phyloP scores from a whole-genome alignment of 2,888 invertebrate species.

The Chrysotoxum bicinctum region DNA sequence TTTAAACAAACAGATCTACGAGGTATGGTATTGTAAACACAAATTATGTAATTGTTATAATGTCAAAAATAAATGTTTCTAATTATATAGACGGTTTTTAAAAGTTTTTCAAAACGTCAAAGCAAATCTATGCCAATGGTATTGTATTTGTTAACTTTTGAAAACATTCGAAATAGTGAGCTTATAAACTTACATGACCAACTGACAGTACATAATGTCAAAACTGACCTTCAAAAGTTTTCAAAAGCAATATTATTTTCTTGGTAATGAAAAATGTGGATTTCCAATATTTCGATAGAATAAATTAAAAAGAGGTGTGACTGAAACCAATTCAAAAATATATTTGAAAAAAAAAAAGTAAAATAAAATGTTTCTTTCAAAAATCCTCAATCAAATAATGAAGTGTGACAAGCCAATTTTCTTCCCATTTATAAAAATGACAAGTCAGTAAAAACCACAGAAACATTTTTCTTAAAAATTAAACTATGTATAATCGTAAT shows the following conservation, averaged over 20 bases:
- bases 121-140: background rate
- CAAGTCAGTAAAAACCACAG: background rate
- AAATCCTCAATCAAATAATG: background rate
- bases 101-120: background rate
- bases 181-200: background rate
- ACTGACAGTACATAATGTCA: background rate
- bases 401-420: conserved; percentile 24
- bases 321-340: background rate
- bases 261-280: background rate
- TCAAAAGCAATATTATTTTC: background rate
- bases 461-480: background rate
- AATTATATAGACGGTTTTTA: too few species aligned
- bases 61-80: too few species aligned
- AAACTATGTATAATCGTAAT: background rate
- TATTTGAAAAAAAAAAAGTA: too few species aligned
- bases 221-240: background rate
- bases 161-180: too few species aligned
- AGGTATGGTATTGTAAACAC: too few species aligned
- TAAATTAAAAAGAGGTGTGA: background rate
- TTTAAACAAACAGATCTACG: too few species aligned
- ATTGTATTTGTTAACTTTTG: too few species aligned
- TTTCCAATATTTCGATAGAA: background rate
- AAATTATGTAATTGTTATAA: too few species aligned
- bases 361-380: background rate
- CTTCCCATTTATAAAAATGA: background rate